These are phyloP conservation scores for Camelus dromedarius DNA, from an alignment of 2,113 vertebrate genomes.

Conservation along the genomic window DNA sequence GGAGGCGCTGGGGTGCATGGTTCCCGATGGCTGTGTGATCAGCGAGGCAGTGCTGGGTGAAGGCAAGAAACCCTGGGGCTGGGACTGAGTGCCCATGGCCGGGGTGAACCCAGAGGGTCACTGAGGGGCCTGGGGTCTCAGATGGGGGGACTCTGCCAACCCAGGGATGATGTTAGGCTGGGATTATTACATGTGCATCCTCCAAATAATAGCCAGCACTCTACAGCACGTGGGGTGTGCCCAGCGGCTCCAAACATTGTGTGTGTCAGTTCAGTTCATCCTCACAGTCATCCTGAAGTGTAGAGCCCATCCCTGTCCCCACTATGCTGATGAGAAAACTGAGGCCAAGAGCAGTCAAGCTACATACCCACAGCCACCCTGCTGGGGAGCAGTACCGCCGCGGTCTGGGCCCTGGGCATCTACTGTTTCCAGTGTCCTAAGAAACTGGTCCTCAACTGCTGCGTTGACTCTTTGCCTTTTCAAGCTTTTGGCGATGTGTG, in stretches of 20 bases:
- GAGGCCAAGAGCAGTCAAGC: background rate
- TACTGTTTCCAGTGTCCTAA: background rate
- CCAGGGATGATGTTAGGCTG: rapidly evolving
- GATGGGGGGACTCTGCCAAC: too few species aligned
- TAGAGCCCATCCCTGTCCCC: rapidly evolving
- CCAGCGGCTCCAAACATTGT: rapidly evolving
- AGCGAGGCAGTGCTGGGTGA: too few species aligned
- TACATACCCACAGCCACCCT: too few species aligned
- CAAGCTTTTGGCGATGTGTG: background rate
- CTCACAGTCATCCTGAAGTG: rapidly evolving
- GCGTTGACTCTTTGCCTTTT: background rate
- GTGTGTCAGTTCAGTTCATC: rapidly evolving
- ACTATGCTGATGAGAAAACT: rapidly evolving
- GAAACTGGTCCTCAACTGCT: background rate
- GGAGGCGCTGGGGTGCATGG: too few species aligned
- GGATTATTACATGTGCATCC: rapidly evolving
- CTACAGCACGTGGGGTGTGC: rapidly evolving
- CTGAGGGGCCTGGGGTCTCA: rapidly evolving
- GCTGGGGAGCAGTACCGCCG: rapidly evolving
- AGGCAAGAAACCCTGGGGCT: too few species aligned
- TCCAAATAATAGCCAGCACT: rapidly evolving
- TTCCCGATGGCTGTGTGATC: too few species aligned
- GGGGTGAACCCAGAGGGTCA: too few species aligned
- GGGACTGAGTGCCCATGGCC: too few species aligned
- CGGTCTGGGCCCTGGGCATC: rapidly evolving